Conservation (phyloP, 1,140 invertebrate genomes). For the Leptinotarsa texana region DNA sequence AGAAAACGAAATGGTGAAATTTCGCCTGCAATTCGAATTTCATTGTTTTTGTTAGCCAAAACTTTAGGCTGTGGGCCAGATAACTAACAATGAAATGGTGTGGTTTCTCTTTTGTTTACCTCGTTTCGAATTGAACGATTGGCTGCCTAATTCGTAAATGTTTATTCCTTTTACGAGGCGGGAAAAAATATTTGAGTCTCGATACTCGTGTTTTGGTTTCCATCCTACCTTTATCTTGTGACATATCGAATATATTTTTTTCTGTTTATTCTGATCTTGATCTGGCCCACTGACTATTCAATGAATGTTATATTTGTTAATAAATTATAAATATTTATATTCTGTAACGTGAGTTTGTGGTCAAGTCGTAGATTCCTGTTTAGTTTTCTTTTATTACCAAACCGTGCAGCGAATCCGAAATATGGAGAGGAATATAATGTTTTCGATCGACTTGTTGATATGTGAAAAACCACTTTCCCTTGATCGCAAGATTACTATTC, state of each 20-base stretch:
- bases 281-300: slow-evolving; percentile 42
- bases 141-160: slow-evolving; percentile 1
- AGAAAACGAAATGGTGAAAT: slow-evolving; percentile 42
- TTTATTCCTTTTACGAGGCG: not conserved
- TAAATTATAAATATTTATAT: slow-evolving; percentile 54
- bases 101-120: not conserved
- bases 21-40: slow-evolving; percentile 21
- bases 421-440: slow-evolving; percentile 3
- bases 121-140: not conserved
- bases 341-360: slow-evolving; percentile 40
- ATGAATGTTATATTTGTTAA: slow-evolving; percentile 56
- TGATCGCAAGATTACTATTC: not conserved
- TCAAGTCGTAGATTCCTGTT: slow-evolving; percentile 37
- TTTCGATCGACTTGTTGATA: not conserved
- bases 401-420: not conserved
- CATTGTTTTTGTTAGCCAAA: slow-evolving; percentile 29
- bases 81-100: slow-evolving; percentile 9
- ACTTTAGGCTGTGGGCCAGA: slow-evolving; percentile 20
- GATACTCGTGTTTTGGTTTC: no score
- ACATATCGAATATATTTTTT: slow-evolving; percentile 2
- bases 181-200: no score
- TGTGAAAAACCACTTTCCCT: no score
- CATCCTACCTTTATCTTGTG: not conserved
- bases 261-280: not conserved
- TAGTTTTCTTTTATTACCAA: not conserved